Base-by-base conservation (phyloP, 2,797 vertebrate genomes). In the Propithecus perrieri region DNA sequence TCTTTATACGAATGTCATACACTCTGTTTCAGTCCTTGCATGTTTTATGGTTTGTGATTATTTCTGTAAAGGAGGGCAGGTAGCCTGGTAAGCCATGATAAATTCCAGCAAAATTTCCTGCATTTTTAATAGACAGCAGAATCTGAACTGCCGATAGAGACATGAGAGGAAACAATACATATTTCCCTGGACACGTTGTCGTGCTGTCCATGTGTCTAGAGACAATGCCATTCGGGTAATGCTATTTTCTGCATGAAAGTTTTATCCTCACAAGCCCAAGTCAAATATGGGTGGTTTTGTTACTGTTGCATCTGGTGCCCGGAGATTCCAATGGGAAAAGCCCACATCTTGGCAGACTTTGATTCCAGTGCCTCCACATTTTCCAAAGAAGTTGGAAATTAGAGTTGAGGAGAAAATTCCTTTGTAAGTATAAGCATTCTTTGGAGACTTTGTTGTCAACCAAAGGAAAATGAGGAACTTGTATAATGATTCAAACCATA, bases 41-140 rank as follows among this genome's bases (percentile, higher is more conserved):
- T 96, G 87, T 87, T 97, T 98, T 97, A 97, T 96, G 71, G 80
- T 85, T 94, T 93, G 89, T 89, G 78, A 96, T 96, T 93, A 84
- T 84, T 97, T 92, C 80, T 83, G 9, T 71, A 96, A 91, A 93
- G 74, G 43, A 96, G 26, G 24, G 17, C 28, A 88, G 30, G 17
- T 33, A 88, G 30, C 41, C 38, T 78, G 43, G 28, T 15, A 88
- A 91, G 57, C 53, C 24, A 50, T 91, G 83, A 97, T 89, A 96
- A 97, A 96, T 84, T 69, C 35, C 28, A 95, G 76, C 30, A 96
- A 84, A 89, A 38, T 59, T 55, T 90, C 22, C 59, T 89, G 30
- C 20, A 53, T 94, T 87, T 93, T 78, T 90, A 95, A 95, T 76
- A 67, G 69, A 3, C 9, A 80, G 35, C 4, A 46, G 69, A 93